Evolutionary conservation across 2,888 invertebrate species (phyloP).

Genomic region (Lacanobia oleracea): DNA sequence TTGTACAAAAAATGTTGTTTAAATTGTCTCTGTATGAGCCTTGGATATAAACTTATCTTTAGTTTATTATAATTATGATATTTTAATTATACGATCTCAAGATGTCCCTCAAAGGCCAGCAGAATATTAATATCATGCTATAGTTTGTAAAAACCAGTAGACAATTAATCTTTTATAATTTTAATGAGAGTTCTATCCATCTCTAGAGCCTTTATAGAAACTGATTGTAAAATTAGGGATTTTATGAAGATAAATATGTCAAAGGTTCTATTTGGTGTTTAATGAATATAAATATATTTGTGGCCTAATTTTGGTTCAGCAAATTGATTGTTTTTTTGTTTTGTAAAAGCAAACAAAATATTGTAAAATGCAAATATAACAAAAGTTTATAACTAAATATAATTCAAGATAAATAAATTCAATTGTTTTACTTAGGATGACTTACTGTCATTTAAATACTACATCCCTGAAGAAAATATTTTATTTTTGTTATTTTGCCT

Average conservation of each 20-base stretch:
- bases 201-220: conserved; percentile 14
- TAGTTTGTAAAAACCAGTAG: conserved; percentile 31
- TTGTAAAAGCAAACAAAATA: conserved; percentile 26
- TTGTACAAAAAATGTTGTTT: conserved; percentile 43
- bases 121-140: conserved; percentile 30
- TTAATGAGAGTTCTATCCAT: conserved; percentile 16
- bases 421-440: conserved; percentile 42
- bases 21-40: conserved; percentile 40
- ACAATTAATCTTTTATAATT: conserved; percentile 30
- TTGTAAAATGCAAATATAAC: conserved; percentile 33
- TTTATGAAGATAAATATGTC: conserved; percentile 13
- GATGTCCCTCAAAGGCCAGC: conserved; percentile 35
- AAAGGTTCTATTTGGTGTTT: conserved; percentile 22
- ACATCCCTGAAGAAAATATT: conserved; percentile 17
- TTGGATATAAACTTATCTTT: conserved; percentile 43
- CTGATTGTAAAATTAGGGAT: conserved; percentile 33
- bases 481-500: conserved; percentile 40
- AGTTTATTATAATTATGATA: conserved; percentile 48
- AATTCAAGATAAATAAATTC: conserved; percentile 19
- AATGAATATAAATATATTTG: conserved; percentile 21
- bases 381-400: conserved; percentile 24
- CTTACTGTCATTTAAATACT: conserved; percentile 26
- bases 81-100: conserved; percentile 47
- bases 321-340: not conserved
- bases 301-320: conserved; percentile 28